phyloP scores from a whole-genome alignment of 2,888 invertebrate species.

The Idaea straminata region DNA sequence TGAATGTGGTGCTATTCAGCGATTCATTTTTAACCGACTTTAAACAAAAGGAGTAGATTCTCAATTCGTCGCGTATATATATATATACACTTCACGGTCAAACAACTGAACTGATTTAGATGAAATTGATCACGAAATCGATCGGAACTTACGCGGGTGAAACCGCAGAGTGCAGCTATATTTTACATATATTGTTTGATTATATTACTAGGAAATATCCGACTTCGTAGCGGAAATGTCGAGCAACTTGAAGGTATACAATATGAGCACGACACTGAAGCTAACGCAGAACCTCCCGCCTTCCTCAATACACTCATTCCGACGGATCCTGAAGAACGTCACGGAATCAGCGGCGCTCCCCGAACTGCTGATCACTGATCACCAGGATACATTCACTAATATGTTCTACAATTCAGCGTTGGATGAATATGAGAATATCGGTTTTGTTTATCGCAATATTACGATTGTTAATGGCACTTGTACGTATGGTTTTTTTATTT shows the following conservation, averaged over 20 bases:
- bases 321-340: slow-evolving; percentile 72
- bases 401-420: slow-evolving; percentile 88
- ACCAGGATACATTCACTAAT: slow-evolving; percentile 81
- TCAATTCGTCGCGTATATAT: no score
- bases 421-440: slow-evolving; percentile 83
- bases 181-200: no score
- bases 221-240: slow-evolving; percentile 49
- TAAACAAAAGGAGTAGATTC: no score
- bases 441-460: slow-evolving; percentile 79
- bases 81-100: no score
- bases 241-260: slow-evolving; percentile 36
- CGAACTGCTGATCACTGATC: slow-evolving; percentile 84
- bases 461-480: slow-evolving; percentile 60
- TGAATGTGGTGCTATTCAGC: no score
- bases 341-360: slow-evolving; percentile 73
- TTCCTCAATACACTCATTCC: slow-evolving; percentile 91
- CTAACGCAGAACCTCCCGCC: slow-evolving; percentile 82
- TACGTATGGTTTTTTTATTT: slow-evolving; percentile 42
- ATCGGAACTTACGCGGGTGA: no score
- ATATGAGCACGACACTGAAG: slow-evolving; percentile 42
- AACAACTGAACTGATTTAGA: no score
- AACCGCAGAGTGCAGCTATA: no score
- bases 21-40: no score
- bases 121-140: no score
- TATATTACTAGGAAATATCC: slow-evolving; percentile 28